phyloP scores from a whole-genome alignment of 2,797 vertebrate species.

The Leuciscus waleckii region DNA sequence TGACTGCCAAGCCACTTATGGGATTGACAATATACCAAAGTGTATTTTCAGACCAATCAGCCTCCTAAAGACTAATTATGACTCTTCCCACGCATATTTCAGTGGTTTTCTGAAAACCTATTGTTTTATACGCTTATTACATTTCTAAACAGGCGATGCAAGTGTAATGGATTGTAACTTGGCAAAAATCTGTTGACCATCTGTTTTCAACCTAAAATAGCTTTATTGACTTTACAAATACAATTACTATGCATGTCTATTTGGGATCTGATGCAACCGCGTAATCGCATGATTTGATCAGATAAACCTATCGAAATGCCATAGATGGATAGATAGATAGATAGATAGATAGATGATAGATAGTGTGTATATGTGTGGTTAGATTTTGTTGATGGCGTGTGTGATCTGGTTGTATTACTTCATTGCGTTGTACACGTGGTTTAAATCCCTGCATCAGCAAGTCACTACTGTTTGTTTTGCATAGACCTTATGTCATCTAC shows the following conservation, averaged over 20 bases:
- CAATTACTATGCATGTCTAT: neutral
- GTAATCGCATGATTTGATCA: neutral
- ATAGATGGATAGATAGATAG: too few relatives aligned
- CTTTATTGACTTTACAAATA: neutral
- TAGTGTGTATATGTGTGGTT: neutral
- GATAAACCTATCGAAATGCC: neutral
- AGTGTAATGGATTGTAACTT: too few relatives aligned
- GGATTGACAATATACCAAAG: neutral
- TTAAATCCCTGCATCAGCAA: slow-evolving; percentile 24
- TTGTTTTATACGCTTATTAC: neutral
- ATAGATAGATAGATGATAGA: rapidly evolving
- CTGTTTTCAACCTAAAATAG: neutral
- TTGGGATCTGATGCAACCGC: neutral
- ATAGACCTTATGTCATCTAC: neutral
- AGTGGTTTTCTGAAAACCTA: neutral
- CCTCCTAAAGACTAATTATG: neutral
- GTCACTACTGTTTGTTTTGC: slow-evolving; percentile 13
- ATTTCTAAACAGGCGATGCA: neutral
- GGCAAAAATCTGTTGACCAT: neutral
- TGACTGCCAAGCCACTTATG: neutral
- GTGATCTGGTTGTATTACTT: neutral
- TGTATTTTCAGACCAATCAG: too few relatives aligned
- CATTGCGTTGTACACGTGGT: slow-evolving; percentile 32
- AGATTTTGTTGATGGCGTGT: neutral
- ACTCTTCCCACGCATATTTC: neutral